A percentile compares a stretch with the other conserved stretches of the same genome.
Evolutionary conservation across 2,797 vertebrate species (phyloP).

Genomic region (Amniataba percoides): DNA sequence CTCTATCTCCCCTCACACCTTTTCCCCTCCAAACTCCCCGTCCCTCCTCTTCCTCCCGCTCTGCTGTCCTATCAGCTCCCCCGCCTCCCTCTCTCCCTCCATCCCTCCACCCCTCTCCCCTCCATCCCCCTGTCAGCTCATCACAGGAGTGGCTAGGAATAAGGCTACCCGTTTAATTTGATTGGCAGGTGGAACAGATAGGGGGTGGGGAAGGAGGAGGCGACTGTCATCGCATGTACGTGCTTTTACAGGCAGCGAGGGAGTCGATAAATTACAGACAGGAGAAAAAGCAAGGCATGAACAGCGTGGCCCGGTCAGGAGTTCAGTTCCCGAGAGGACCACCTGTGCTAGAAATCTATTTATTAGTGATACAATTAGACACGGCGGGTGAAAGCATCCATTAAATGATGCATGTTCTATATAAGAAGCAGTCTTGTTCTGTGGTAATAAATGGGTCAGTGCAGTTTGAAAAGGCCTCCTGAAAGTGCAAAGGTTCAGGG

Average conservation of each 20-base stretch:
- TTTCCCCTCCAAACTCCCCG: conserved; percentile 39
- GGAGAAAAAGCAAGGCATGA: conserved; percentile 17
- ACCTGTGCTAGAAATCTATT: conserved; percentile 26
- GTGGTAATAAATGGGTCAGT: conserved; percentile 34
- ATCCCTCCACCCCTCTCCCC: background rate
- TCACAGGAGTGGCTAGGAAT: conserved; percentile 55
- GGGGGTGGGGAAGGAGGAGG: conserved; percentile 51
- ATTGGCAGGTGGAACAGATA: conserved; percentile 65
- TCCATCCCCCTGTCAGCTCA: conserved; percentile 42
- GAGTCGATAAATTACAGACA: conserved; percentile 54
- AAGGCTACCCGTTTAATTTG: conserved; percentile 60
- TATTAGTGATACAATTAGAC: conserved; percentile 40
- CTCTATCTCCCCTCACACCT: conserved; percentile 69
- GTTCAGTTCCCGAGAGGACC: conserved; percentile 22
- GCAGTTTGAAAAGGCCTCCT: conserved; percentile 30
- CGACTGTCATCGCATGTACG: conserved; percentile 49
- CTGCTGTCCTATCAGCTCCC: conserved; percentile 11
- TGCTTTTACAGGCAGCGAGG: conserved; percentile 26
- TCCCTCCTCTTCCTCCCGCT: background rate
- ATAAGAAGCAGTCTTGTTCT: conserved; percentile 11
- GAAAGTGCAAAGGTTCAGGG: conserved; percentile 25
- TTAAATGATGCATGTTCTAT: conserved; percentile 30
- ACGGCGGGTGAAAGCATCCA: conserved; percentile 13
- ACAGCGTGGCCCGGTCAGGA: background rate
- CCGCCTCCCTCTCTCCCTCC: background rate